Evolutionary conservation across 2,113 vertebrate genomes (phyloP).

Genomic region (Calonectris borealis): DNA sequence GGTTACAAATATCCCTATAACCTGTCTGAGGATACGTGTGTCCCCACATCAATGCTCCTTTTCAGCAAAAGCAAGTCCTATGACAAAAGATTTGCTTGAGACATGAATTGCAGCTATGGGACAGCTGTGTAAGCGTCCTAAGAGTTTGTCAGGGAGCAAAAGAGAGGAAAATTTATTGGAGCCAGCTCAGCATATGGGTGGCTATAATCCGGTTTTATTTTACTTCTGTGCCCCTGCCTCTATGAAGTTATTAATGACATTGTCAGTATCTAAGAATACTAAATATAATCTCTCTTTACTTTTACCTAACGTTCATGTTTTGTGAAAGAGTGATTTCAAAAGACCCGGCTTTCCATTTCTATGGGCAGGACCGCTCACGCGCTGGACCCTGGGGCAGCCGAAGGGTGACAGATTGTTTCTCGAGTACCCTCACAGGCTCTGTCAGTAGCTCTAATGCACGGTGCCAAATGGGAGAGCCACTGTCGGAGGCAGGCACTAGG

Average conservation of each 20-base stretch:
- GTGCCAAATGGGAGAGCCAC: background rate
- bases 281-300: background rate
- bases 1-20: background rate
- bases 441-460: background rate
- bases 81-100: background rate
- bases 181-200: background rate
- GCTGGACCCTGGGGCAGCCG: fast-evolving
- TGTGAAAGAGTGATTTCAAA: background rate
- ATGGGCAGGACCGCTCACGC: fast-evolving
- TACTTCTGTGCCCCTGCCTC: background rate
- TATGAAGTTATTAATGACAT: background rate
- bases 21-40: fast-evolving
- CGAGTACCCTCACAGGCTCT: background rate
- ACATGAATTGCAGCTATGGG: background rate
- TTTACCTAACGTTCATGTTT: background rate
- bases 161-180: background rate
- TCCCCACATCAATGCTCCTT: background rate
- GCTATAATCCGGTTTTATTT: background rate
- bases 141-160: background rate
- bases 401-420: background rate
- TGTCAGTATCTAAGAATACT: background rate
- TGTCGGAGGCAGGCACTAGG: background rate
- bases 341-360: background rate
- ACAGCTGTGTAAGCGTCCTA: background rate
- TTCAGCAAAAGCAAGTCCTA: background rate